phyloP scores from a whole-genome alignment of 2,797 vertebrate genomes.

The Esox masquinongy region DNA sequence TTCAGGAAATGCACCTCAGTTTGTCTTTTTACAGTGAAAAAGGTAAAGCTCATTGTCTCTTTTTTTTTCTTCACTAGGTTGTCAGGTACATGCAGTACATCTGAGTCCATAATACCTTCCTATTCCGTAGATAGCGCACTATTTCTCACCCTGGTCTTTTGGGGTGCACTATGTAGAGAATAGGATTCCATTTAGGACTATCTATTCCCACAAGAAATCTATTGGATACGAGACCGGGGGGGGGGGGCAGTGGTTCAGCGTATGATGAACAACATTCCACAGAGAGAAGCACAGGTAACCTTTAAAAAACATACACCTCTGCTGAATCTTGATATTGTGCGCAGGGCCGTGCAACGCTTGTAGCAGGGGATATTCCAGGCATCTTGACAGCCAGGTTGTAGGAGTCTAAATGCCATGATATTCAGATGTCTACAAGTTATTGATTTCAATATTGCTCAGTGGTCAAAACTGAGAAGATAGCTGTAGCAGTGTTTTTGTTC shows the following conservation, averaged over 20 bases:
- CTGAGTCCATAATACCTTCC: background rate
- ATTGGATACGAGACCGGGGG: background rate
- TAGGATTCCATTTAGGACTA: background rate
- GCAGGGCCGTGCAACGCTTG: background rate
- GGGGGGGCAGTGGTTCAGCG: conserved; percentile 6
- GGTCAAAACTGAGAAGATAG: background rate
- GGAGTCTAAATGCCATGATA: conserved; percentile 23
- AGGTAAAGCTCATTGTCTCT: background rate
- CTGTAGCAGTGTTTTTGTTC: background rate
- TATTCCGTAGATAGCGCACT: background rate
- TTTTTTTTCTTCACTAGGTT: background rate
- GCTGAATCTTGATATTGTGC: background rate
- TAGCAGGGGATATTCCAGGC: conserved; percentile 2
- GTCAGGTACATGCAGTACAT: background rate
- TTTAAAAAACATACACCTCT: conserved; percentile 32
- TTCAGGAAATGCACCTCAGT: background rate
- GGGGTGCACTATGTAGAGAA: background rate
- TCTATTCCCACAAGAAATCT: background rate
- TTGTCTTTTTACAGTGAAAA: background rate
- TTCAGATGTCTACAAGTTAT: conserved; percentile 2
- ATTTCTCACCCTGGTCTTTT: background rate
- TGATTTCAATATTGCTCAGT: background rate
- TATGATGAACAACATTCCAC: conserved; percentile 29
- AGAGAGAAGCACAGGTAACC: conserved; percentile 29
- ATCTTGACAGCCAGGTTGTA: conserved; percentile 20